Conservation (phyloP, 2,113 vertebrate genomes). For the Pyrgilauda ruficollis region DNA sequence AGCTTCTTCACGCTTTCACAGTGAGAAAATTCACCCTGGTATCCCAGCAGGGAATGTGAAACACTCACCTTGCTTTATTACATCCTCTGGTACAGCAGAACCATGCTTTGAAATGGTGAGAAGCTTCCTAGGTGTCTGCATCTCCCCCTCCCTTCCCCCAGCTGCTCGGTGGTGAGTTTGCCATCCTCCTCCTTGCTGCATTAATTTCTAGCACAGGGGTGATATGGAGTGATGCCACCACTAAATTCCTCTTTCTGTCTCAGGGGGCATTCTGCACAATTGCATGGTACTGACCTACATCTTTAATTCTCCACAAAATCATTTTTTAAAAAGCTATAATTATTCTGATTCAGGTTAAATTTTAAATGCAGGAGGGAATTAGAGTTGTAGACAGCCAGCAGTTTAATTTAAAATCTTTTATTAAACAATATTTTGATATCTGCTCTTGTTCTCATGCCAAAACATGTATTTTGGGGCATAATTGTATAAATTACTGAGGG, state of each 20-base stretch:
- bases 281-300: not conserved
- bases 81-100: not conserved
- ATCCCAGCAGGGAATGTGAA: not conserved
- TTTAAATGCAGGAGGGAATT: not conserved
- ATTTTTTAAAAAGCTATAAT: not conserved
- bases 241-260: not conserved
- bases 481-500: not conserved
- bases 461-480: not conserved
- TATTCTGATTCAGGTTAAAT: not conserved
- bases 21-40: not conserved
- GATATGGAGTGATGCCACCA: not conserved
- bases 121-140: not conserved
- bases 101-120: not conserved
- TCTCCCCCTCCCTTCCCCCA: not conserved
- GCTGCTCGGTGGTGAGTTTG: not conserved
- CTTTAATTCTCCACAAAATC: not conserved
- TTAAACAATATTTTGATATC: not conserved
- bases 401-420: not conserved
- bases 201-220: not conserved
- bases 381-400: not conserved
- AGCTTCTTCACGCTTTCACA: fast-evolving
- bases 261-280: not conserved
- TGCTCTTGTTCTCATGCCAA: not conserved
- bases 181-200: not conserved
- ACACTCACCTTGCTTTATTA: not conserved